A percentile compares a stretch with the other conserved stretches of the same genome.
Evolutionary conservation across 2,113 vertebrate genomes (phyloP).

Genomic region (Camelus bactrianus): DNA sequence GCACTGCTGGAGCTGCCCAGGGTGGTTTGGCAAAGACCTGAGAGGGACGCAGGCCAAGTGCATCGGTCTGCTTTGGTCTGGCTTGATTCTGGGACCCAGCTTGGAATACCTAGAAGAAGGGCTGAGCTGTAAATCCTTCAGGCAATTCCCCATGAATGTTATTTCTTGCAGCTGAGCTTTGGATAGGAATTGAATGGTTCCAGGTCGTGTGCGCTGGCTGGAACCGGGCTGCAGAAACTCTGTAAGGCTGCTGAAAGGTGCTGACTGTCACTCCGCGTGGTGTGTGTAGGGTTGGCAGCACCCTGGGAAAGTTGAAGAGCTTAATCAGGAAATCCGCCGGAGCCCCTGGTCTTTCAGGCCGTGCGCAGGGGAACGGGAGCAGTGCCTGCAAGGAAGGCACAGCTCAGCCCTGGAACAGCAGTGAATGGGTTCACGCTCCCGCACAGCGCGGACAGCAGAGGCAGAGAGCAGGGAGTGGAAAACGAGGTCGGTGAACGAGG

Average conservation of each 20-base stretch:
- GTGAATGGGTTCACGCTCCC: accelerated
- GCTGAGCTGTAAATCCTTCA: slow-evolving; percentile 35
- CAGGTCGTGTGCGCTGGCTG: slow-evolving; percentile 42
- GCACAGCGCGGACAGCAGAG: not conserved
- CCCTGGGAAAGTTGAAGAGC: slow-evolving; percentile 48
- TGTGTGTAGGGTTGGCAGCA: not conserved
- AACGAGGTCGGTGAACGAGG: not conserved
- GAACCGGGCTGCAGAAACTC: slow-evolving; percentile 27
- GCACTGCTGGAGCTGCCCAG: not conserved
- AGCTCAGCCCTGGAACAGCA: not conserved
- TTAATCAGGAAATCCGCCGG: not conserved
- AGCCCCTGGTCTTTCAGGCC: not conserved
- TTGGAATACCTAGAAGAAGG: slow-evolving; percentile 19
- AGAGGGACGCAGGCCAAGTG: not conserved
- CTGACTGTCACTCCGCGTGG: not conserved
- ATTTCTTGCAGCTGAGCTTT: slow-evolving; percentile 64
- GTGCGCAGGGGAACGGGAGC: not conserved
- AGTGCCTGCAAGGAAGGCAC: not conserved
- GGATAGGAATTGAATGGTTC: slow-evolving; percentile 47
- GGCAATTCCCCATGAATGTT: slow-evolving; percentile 53
- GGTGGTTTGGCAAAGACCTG: not conserved
- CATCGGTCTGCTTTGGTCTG: not conserved
- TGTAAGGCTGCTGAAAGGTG: slow-evolving; percentile 56
- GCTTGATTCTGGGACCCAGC: not conserved
- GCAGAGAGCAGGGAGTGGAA: not conserved